Percentiles rank a stretch among this genome's conserved stretches.
Evolutionary conservation across 2,113 vertebrate genomes (phyloP).

Genomic region (Strigops habroptila): DNA sequence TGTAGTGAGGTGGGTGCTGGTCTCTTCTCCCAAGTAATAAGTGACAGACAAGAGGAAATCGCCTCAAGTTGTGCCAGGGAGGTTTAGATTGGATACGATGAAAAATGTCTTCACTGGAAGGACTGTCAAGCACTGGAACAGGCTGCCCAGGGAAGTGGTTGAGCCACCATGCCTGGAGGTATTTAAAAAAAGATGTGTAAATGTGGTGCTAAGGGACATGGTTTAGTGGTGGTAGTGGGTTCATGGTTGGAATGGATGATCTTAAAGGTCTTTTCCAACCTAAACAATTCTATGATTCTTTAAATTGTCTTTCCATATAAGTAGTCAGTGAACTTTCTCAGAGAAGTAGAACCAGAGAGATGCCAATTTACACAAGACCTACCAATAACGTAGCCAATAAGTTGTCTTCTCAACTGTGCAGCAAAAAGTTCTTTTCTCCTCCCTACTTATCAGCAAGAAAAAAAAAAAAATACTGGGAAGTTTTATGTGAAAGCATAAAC

Average conservation of each 20-base stretch:
- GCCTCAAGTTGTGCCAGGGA: background rate
- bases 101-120: background rate
- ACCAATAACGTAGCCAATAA: background rate
- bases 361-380: background rate
- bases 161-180: background rate
- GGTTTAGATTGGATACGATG: background rate
- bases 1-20: background rate
- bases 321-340: background rate
- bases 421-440: background rate
- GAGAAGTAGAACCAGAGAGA: background rate
- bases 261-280: background rate
- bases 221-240: background rate
- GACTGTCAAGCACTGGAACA: background rate
- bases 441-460: background rate
- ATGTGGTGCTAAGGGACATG: background rate
- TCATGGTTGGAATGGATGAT: background rate
- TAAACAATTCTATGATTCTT: background rate
- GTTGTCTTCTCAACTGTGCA: background rate
- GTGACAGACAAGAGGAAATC: background rate
- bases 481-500: background rate
- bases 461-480: rapidly evolving
- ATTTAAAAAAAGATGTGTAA: background rate
- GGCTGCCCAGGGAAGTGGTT: background rate
- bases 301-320: background rate
- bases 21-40: background rate